Conservation (phyloP, 1,140 invertebrate species). For the Sipha flava region DNA sequence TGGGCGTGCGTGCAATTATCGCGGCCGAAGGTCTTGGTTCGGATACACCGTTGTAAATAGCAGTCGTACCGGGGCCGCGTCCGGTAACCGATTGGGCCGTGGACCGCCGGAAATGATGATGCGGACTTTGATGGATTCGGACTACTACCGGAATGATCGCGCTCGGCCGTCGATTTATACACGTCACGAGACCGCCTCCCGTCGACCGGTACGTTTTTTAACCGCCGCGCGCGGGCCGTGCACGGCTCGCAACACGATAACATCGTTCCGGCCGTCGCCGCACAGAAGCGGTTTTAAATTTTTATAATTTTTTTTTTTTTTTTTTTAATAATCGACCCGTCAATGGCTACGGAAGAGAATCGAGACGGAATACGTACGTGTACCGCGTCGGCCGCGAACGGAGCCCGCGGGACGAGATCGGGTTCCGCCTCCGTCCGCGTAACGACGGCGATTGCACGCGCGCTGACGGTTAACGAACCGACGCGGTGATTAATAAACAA, state of each 20-base stretch:
- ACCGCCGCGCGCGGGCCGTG: too few species aligned
- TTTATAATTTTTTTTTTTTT: neutral
- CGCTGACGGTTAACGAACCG: neutral
- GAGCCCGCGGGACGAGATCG: neutral
- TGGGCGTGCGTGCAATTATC: too few species aligned
- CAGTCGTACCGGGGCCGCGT: too few species aligned
- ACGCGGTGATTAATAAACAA: slow-evolving; percentile 5
- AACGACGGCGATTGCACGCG: slow-evolving; percentile 1
- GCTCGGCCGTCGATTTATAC: neutral
- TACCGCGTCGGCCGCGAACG: too few species aligned
- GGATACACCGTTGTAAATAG: too few species aligned
- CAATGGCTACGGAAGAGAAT: neutral
- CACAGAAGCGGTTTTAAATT: neutral
- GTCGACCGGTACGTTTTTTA: too few species aligned
- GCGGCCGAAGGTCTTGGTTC: too few species aligned
- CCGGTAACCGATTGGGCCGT: too few species aligned
- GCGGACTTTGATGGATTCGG: neutral
- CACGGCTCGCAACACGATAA: too few species aligned
- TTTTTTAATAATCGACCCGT: too few species aligned
- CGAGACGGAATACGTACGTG: too few species aligned
- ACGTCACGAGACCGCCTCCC: neutral
- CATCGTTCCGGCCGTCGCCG: too few species aligned
- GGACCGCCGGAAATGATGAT: neutral
- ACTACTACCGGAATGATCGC: slow-evolving; percentile 2
- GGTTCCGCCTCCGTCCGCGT: neutral